A percentile compares a stretch with the other conserved stretches of the same genome.
These are phyloP conservation scores for Eleutherodactylus coqui DNA, from an alignment of 2,797 vertebrate species.

Conservation along the genomic window DNA sequence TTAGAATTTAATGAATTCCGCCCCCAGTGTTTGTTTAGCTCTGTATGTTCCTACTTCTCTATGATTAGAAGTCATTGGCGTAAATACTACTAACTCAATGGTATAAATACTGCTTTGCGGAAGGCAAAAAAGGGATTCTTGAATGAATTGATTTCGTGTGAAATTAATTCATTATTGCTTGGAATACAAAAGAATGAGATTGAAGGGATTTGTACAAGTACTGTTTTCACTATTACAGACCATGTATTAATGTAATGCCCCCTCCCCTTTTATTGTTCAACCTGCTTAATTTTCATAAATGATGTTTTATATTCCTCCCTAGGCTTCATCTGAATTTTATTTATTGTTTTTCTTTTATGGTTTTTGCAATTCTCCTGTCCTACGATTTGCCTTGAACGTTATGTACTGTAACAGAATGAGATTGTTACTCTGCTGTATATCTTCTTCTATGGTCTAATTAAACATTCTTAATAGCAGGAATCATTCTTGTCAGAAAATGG, in stretches of 20 bases:
- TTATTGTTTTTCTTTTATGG: background rate
- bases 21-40: conserved; percentile 19
- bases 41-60: background rate
- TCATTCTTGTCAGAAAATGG: conserved; percentile 57
- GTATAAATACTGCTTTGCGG: conserved; percentile 9
- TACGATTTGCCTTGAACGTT: conserved; percentile 1
- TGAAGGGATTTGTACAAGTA: background rate
- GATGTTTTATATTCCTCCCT: conserved; percentile 12
- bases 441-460: conserved; percentile 55
- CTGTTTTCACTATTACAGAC: conserved; percentile 12
- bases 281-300: conserved; percentile 1
- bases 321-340: background rate
- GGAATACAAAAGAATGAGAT: background rate
- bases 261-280: background rate
- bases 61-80: conserved; percentile 29
- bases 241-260: background rate
- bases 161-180: conserved; percentile 18
- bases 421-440: conserved; percentile 10
- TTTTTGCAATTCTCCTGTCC: background rate
- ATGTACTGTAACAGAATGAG: conserved; percentile 17
- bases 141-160: conserved; percentile 9
- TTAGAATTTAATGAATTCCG: conserved; percentile 28
- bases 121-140: background rate
- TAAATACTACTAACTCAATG: conserved; percentile 21
- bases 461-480: conserved; percentile 62